phyloP scores from a whole-genome alignment of 2,888 invertebrate genomes.

The Tuberolachnus salignus region DNA sequence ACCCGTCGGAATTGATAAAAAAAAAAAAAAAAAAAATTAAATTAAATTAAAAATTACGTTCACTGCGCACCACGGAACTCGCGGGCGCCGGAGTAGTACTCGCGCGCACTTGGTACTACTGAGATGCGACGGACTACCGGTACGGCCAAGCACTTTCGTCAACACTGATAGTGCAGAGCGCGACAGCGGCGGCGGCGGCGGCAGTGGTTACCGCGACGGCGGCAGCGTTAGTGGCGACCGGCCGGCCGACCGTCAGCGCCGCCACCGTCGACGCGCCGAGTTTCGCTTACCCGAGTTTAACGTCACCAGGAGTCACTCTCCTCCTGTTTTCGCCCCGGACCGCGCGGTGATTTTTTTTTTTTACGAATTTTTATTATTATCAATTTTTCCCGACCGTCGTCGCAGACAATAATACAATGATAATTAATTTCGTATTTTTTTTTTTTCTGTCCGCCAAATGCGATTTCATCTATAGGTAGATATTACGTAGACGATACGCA shows the following conservation, averaged over 20 bases:
- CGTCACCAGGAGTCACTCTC: neutral
- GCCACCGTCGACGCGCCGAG: neutral
- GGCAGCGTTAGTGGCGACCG: neutral
- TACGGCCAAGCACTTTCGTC: slow-evolving; percentile 35
- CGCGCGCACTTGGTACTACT: neutral
- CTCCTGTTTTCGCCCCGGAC: neutral
- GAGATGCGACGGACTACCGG: slow-evolving; percentile 19
- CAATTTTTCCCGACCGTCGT: neutral
- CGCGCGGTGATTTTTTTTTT: neutral
- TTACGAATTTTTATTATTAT: neutral
- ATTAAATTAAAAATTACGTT: slow-evolving; percentile 10
- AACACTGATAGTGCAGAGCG: slow-evolving; percentile 33
- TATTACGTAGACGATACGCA: neutral
- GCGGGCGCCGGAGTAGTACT: neutral
- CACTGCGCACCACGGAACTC: neutral
- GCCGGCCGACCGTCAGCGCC: slow-evolving; percentile 8
- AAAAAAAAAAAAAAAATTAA: no score
- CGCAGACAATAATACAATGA: neutral
- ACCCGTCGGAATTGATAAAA: no score
- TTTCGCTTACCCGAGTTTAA: neutral
- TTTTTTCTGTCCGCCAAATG: neutral
- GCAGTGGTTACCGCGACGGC: neutral
- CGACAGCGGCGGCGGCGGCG: neutral
- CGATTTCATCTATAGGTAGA: no score
- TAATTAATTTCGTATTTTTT: slow-evolving; percentile 1